These are phyloP conservation scores for Drosophila simulans DNA, from an alignment of 1,140 invertebrate genomes.

Conservation along the genomic window DNA sequence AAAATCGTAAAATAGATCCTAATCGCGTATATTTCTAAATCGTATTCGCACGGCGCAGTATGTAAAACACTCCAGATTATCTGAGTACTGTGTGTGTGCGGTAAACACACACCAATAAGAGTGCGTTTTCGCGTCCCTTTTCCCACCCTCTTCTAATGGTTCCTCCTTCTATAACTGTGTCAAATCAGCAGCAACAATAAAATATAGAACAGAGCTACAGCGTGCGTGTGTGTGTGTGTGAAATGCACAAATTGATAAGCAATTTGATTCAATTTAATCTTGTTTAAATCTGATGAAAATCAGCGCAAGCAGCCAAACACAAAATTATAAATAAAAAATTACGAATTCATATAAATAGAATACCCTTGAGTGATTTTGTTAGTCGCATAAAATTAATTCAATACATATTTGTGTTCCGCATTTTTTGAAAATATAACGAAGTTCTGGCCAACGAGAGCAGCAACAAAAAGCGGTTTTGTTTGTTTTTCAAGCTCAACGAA, in stretches of 20 bases:
- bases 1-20: constrained; percentile 12
- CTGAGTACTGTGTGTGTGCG: constrained; percentile 6
- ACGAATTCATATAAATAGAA: constrained; percentile 43
- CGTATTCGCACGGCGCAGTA: constrained; percentile 2
- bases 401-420: constrained; percentile 57
- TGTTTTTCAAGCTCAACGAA: constrained; percentile 57
- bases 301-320: constrained; percentile 3
- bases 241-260: constrained; percentile 48
- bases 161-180: constrained; percentile 60
- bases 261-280: constrained; percentile 36
- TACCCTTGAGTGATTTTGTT: constrained; percentile 23
- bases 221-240: constrained; percentile 6
- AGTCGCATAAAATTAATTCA: constrained; percentile 59
- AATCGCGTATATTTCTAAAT: constrained; percentile 22
- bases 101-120: background rate
- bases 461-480: constrained; percentile 55
- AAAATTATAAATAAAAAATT: constrained; percentile 12
- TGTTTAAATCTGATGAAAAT: constrained; percentile 9
- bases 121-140: constrained; percentile 18
- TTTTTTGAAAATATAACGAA: constrained; percentile 47
- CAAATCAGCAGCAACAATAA: constrained; percentile 54
- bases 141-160: constrained; percentile 5
- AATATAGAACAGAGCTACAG: constrained; percentile 18
- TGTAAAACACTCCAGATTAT: background rate
- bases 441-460: constrained; percentile 11